Evolutionary conservation across 2,888 invertebrate species (phyloP), one percentile per base, ranked within the genome.

Genomic region (Caenorhabditis doughertyi): DNA sequence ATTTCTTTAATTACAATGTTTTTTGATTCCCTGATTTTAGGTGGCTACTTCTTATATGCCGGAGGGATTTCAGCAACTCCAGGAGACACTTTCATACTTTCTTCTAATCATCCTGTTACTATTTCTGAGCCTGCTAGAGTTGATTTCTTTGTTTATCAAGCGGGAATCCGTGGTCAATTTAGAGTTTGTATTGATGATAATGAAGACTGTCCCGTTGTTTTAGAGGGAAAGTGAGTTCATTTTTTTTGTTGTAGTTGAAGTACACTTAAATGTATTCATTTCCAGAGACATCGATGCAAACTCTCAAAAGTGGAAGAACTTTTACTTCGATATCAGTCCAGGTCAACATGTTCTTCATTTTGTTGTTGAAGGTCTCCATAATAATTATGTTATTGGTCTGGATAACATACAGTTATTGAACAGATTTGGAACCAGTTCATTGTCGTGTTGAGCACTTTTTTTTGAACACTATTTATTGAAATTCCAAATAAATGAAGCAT

Each of bases 361-460:
- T 47, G 83, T 91, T n/a, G 91, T 86, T 16, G 90, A 91, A 55
- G 76, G 85, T 18, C 83, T 91, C 1, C 81, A 84, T 16, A 83
- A 88, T 21, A 91, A 91, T 72, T 90, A 90, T 60, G 87, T 83
- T 0, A 89, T 91, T 29, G 90, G 90, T 0, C 25, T 91, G 23
- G 90, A 91, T 76, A 85, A 90, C 56, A 87, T 90, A 25, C 89
- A 88, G 56, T 58, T 90, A 9, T 58, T 89, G 60, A 86, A 89
- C 58, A 62, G 77, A 51, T 85, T 83, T 53, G 86, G 87, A 55
- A 84, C 83, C 25, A 70, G 83, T 18, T 80, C 87, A 1, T 55
- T 81, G 35, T 23, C 74, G 13, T 85, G 85, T 65, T 74, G 47
- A 32, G 5, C 13, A 49, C 39, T 11, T 32, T 9, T 47, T 3